A percentile compares a stretch with the other conserved stretches of the same genome.
These are phyloP conservation scores for Dioctria linearis DNA, from an alignment of 2,888 invertebrate species.

Conservation along the genomic window DNA sequence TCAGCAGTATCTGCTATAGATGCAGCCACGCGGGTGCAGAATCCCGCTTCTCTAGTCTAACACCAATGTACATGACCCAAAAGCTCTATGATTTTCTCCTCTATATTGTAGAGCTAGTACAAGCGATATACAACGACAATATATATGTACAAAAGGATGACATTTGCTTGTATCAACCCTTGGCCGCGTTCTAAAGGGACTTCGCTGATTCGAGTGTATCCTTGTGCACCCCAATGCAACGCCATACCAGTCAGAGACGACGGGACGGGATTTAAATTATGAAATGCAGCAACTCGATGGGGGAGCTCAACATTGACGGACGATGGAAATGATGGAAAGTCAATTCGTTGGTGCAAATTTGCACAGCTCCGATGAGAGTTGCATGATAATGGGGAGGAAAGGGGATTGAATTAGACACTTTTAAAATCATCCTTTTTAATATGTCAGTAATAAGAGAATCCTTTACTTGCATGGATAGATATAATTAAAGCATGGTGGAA, in stretches of 20 bases:
- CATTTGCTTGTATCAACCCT: slow-evolving; percentile 40
- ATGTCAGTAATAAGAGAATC: too few relatives aligned
- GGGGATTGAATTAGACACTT: neutral
- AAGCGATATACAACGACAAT: neutral
- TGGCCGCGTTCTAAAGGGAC: slow-evolving; percentile 17
- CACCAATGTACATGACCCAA: neutral
- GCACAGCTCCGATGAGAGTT: neutral
- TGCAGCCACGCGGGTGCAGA: neutral
- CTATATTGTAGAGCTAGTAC: neutral
- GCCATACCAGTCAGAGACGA: slow-evolving; percentile 20
- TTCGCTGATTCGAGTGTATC: slow-evolving; percentile 30
- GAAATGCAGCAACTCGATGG: slow-evolving; percentile 11
- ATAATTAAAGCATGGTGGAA: too few relatives aligned
- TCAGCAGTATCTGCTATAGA: neutral
- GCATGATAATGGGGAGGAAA: neutral
- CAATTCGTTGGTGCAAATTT: slow-evolving; percentile 39
- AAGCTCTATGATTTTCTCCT: neutral
- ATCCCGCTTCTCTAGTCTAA: neutral
- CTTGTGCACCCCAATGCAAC: slow-evolving; percentile 6
- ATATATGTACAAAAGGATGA: neutral
- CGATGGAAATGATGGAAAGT: slow-evolving; percentile 19
- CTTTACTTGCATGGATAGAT: too few relatives aligned
- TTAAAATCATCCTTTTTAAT: too few relatives aligned
- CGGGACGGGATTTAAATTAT: slow-evolving; percentile 36
- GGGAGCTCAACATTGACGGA: neutral